Evolutionary conservation across 2,888 invertebrate genomes (phyloP).

Genomic region (Myopa tessellatipennis): DNA sequence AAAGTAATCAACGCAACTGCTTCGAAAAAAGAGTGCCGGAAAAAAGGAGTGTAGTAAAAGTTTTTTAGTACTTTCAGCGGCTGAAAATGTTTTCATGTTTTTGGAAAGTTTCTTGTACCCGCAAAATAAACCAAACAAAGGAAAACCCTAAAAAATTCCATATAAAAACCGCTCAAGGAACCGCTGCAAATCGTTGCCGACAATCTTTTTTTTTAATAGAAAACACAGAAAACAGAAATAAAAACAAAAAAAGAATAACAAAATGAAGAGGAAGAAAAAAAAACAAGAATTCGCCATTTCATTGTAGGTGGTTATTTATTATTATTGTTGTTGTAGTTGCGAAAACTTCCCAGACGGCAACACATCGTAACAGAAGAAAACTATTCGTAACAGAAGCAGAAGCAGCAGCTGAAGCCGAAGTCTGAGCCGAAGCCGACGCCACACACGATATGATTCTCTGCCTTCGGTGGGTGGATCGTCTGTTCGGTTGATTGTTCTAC

Average conservation of each 20-base stretch:
- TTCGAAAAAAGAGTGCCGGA: too few species aligned
- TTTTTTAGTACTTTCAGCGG: too few species aligned
- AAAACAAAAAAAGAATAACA: neutral
- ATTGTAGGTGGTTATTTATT: neutral
- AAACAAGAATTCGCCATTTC: constrained; percentile 13
- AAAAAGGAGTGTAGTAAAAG: too few species aligned
- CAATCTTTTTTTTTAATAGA: neutral
- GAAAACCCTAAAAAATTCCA: neutral
- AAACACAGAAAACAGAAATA: neutral
- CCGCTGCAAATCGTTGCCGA: neutral
- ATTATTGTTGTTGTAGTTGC: neutral
- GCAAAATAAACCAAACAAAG: too few species aligned
- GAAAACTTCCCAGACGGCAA: constrained; percentile 40
- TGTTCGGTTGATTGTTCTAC: too few species aligned
- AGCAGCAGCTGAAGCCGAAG: neutral
- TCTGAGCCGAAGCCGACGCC: constrained; percentile 6
- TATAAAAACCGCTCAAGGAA: neutral
- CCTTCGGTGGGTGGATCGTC: too few species aligned
- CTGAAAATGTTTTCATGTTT: too few species aligned
- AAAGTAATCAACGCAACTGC: too few species aligned
- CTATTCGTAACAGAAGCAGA: neutral
- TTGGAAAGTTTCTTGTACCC: too few species aligned
- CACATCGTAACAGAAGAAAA: neutral
- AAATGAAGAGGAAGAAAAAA: neutral
- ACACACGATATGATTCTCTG: neutral